Conservation (phyloP, 2,888 invertebrate genomes). For the Prosopocoilus inquinatus region DNA sequence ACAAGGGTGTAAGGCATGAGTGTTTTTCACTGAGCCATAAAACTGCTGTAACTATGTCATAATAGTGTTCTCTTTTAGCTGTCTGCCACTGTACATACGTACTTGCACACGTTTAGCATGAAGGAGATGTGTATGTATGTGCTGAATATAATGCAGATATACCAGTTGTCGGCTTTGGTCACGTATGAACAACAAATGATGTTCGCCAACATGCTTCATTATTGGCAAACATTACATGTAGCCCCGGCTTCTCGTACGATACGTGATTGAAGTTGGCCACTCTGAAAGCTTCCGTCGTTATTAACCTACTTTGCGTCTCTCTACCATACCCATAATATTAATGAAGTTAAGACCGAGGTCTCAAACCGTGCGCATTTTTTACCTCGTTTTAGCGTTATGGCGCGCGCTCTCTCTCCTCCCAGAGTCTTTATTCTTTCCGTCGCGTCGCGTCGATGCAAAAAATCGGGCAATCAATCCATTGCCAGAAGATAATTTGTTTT, state of each 20-base stretch:
- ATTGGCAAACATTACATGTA: conserved; percentile 27
- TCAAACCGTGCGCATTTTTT: conserved; percentile 1
- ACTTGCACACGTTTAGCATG: too few relatives aligned
- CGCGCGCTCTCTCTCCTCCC: conserved; percentile 6
- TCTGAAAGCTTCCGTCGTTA: conserved; percentile 15
- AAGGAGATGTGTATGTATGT: too few relatives aligned
- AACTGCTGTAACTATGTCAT: too few relatives aligned
- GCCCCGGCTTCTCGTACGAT: conserved; percentile 17
- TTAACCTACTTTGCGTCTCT: conserved; percentile 22
- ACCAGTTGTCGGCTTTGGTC: conserved; percentile 17
- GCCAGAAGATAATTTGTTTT: conserved; percentile 16
- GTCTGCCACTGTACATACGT: too few relatives aligned
- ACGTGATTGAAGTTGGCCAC: conserved; percentile 27
- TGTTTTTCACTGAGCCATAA: too few relatives aligned
- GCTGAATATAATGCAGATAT: conserved; percentile 1
- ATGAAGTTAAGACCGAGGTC: conserved; percentile 22
- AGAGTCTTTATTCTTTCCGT: conserved; percentile 10
- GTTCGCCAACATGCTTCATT: conserved; percentile 28
- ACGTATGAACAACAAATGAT: conserved; percentile 26
- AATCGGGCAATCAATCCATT: conserved; percentile 12
- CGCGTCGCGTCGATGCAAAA: conserved; percentile 13
- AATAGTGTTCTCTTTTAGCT: too few relatives aligned
- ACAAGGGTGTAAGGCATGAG: too few relatives aligned
- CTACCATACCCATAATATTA: conserved; percentile 19
- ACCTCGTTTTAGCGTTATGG: neutral